phyloP scores from a whole-genome alignment of 1,140 invertebrate genomes.

The Drosophila arizonae region DNA sequence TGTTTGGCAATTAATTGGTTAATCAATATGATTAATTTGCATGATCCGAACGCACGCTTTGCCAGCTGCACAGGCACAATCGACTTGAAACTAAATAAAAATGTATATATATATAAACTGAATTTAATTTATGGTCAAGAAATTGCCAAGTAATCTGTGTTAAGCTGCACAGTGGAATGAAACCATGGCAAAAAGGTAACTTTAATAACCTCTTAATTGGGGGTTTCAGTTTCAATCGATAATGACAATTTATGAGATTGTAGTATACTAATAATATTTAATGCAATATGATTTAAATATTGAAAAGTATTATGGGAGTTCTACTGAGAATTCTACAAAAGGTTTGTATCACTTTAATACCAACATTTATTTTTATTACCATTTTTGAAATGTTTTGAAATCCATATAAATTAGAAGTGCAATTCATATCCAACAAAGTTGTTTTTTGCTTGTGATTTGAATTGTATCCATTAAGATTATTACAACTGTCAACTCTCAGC shows the following conservation, averaged over 20 bases:
- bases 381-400: too few species aligned
- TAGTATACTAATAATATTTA: too few species aligned
- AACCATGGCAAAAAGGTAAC: neutral
- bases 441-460: neutral
- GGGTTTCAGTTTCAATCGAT: too few species aligned
- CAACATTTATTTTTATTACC: too few species aligned
- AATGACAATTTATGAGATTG: too few species aligned
- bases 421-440: too few species aligned
- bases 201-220: neutral
- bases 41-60: slow-evolving; percentile 64
- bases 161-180: slow-evolving; percentile 16
- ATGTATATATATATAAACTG: slow-evolving; percentile 22
- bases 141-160: slow-evolving; percentile 38
- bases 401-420: too few species aligned
- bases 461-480: neutral
- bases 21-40: slow-evolving; percentile 81
- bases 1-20: slow-evolving; percentile 79
- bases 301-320: too few species aligned
- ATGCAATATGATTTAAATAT: too few species aligned
- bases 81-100: slow-evolving; percentile 1
- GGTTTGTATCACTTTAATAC: too few species aligned
- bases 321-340: too few species aligned
- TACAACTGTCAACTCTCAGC: too few species aligned
- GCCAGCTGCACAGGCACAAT: slow-evolving; percentile 19
- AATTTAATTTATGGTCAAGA: slow-evolving; percentile 51